Base-by-base conservation (phyloP, 2,797 vertebrate genomes). In the Hoplostethus atlanticus region DNA sequence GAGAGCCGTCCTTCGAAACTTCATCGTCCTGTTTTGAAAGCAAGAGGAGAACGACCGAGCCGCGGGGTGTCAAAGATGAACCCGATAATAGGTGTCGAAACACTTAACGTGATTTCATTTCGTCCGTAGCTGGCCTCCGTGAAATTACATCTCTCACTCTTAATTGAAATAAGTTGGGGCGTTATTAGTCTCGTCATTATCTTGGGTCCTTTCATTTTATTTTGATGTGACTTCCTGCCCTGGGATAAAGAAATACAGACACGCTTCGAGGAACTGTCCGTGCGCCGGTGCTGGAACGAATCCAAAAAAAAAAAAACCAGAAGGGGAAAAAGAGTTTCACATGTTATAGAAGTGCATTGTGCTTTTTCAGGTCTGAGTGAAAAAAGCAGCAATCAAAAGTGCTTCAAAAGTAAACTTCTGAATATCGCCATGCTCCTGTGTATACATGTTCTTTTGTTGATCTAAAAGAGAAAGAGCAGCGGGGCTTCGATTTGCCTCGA, bases 91-190 rank as follows among this genome's bases (percentile, higher is more conserved):
- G 60, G 70, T 55, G 73, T 79, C 71, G 78, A 78, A 83, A 64
- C 54, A 8, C 74, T 73, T 60, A 85, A 71, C 73, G 62, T 50
- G 74, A 84, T 85, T 77, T 68, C 40, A 84, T 80, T 80, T 60
- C 77, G 71, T 86, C 64, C 73, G 67, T 73, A 72, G 76, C 68
- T 48, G 16, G 52, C 58, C 53, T 76, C 76, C 56, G 53, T 84
- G 81, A 90, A 91, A 89, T 89, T 82, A 83, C 85, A 91, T 84
- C 73, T 52, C 47, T 50, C 54, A 65, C 55, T 86, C 72, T 81
- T 89, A 79, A 89, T 89, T 86, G 85, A 89, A 90, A 60, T 63
- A 75, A 64, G 42, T 57, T 83, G 64, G 79, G 79, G 72, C 77
- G 68, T 72, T 85, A 76, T 81, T 80, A 74, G 81, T 84, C 31